Percentiles rank a stretch among this genome's conserved stretches.
These are phyloP conservation scores for Xestia ashworthii DNA, from an alignment of 2,888 invertebrate species.

Conservation along the genomic window DNA sequence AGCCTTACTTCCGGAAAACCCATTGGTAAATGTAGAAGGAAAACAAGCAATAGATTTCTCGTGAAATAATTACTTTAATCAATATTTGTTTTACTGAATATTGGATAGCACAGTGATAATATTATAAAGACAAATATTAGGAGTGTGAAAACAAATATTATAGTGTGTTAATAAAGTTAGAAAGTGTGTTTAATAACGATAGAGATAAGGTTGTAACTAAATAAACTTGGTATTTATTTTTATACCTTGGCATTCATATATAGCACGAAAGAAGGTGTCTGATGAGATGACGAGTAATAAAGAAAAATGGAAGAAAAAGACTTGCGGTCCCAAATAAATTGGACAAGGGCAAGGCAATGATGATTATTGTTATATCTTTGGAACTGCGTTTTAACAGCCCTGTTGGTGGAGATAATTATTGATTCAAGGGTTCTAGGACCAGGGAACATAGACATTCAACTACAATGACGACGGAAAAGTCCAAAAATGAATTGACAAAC, in stretches of 20 bases:
- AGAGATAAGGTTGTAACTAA: not conserved
- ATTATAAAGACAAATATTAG: not conserved
- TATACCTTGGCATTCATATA: too few species aligned
- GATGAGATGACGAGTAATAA: too few species aligned
- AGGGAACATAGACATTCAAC: not conserved
- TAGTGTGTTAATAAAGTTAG: not conserved
- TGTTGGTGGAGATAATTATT: not conserved
- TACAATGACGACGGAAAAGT: not conserved
- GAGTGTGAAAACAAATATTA: conserved; percentile 11
- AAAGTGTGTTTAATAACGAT: conserved; percentile 9
- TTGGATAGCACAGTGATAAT: not conserved
- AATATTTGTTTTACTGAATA: conserved; percentile 5
- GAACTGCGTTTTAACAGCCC: not conserved
- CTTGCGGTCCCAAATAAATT: too few species aligned
- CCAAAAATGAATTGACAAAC: not conserved
- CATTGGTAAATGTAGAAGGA: not conserved
- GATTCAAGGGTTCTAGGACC: not conserved
- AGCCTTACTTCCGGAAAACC: not conserved
- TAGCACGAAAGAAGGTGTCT: too few species aligned
- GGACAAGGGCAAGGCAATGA: too few species aligned
- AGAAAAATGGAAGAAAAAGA: too few species aligned
- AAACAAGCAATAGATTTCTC: not conserved
- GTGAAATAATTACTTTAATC: conserved; percentile 10
- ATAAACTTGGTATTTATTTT: not conserved
- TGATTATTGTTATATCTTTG: not conserved